A percentile compares a stretch with the other conserved stretches of the same genome.
phyloP scores from a whole-genome alignment of 2,888 invertebrate species.

The Epinotia bilunana region DNA sequence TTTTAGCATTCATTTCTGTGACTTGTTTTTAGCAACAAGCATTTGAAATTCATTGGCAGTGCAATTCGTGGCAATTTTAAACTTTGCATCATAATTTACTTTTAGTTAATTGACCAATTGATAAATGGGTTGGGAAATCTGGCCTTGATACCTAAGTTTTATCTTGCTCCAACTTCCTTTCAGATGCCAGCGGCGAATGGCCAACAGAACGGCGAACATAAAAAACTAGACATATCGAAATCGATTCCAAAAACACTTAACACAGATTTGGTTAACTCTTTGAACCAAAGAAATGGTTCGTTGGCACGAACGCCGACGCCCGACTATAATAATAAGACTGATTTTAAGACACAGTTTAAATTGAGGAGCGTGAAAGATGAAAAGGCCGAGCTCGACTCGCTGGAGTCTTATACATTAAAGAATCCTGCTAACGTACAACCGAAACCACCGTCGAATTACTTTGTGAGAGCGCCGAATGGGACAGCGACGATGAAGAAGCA shows the following conservation, averaged over 20 bases:
- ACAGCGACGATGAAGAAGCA: slow-evolving; percentile 85
- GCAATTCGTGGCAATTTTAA: slow-evolving; percentile 34
- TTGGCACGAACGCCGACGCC: slow-evolving; percentile 73
- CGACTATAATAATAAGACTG: slow-evolving; percentile 69
- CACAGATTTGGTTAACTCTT: slow-evolving; percentile 59
- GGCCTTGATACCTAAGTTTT: slow-evolving; percentile 42
- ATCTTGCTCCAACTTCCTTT: slow-evolving; percentile 39
- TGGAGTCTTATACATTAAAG: slow-evolving; percentile 89
- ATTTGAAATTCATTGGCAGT: slow-evolving; percentile 33
- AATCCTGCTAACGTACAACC: slow-evolving; percentile 85
- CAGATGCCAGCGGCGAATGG: slow-evolving; percentile 75
- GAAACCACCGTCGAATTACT: slow-evolving; percentile 89
- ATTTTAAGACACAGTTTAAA: slow-evolving; percentile 55
- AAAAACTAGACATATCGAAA: slow-evolving; percentile 54
- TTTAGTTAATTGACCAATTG: slow-evolving; percentile 37
- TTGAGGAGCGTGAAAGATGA: slow-evolving; percentile 75
- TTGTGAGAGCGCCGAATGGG: slow-evolving; percentile 84
- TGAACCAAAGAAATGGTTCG: slow-evolving; percentile 67
- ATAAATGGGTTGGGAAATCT: slow-evolving; percentile 38
- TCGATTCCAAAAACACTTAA: slow-evolving; percentile 53
- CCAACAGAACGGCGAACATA: slow-evolving; percentile 65
- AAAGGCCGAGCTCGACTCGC: slow-evolving; percentile 89
- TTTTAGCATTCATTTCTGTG: neutral
- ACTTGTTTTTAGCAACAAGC: slow-evolving; percentile 15
- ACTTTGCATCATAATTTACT: slow-evolving; percentile 42